These are phyloP conservation scores for Typhlichthys eigenmanni DNA, from an alignment of 2,797 vertebrate genomes.

Conservation along the genomic window DNA sequence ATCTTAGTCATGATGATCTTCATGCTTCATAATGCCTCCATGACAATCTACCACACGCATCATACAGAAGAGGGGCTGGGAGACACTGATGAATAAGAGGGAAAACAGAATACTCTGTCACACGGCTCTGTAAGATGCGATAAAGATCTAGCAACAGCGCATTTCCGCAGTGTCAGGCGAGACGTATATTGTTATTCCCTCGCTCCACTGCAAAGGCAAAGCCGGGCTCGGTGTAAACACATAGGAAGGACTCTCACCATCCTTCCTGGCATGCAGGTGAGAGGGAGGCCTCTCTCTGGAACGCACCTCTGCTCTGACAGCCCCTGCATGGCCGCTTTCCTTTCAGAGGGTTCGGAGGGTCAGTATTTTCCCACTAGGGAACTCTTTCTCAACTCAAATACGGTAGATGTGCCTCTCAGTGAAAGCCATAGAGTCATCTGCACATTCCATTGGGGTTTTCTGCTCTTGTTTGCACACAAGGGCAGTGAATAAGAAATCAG, in stretches of 20 bases:
- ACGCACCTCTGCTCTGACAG: constrained; percentile 74
- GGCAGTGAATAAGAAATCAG: constrained; percentile 80
- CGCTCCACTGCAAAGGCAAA: constrained; percentile 68
- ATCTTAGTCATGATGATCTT: constrained; percentile 64
- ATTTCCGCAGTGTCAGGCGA: constrained; percentile 61
- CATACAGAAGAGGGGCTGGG: constrained; percentile 20
- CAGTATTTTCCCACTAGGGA: constrained; percentile 87
- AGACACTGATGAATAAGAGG: constrained; percentile 23
- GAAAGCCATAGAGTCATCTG: constrained; percentile 63
- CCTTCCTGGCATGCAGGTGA: constrained; percentile 78
- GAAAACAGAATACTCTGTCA: constrained; percentile 39
- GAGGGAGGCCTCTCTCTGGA: constrained; percentile 59
- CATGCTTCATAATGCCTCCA: constrained; percentile 63
- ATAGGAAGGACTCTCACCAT: constrained; percentile 47
- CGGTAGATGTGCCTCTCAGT: constrained; percentile 74
- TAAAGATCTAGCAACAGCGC: constrained; percentile 71
- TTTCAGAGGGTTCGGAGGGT: constrained; percentile 83
- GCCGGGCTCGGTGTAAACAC: constrained; percentile 74
- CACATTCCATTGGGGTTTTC: constrained; percentile 71
- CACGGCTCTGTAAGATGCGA: constrained; percentile 47
- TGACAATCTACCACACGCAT: constrained; percentile 60
- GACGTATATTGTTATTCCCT: constrained; percentile 73
- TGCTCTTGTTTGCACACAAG: constrained; percentile 54
- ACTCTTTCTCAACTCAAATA: constrained; percentile 81
- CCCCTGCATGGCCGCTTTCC: constrained; percentile 62